Percentiles rank a stretch among this genome's conserved stretches.
Evolutionary conservation across 2,797 vertebrate species (phyloP).

Genomic region (Novumbra hubbsi): DNA sequence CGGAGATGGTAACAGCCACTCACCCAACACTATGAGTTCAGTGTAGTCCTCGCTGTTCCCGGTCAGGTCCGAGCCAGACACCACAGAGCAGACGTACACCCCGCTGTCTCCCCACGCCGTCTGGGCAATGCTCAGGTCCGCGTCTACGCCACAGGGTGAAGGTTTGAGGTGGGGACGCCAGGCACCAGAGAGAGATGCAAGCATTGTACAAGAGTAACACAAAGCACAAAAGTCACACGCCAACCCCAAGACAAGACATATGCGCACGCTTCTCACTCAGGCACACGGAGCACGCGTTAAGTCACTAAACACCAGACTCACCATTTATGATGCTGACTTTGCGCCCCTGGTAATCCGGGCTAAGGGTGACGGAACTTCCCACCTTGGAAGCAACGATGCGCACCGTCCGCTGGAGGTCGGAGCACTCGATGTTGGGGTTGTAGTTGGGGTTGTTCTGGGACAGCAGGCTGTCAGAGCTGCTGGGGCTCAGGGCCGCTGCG

Average conservation of each 20-base stretch:
- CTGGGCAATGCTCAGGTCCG: constrained; percentile 82
- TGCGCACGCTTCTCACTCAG: too few species aligned
- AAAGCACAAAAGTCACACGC: neutral
- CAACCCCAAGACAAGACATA: neutral
- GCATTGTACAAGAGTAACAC: neutral
- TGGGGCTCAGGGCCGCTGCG: constrained; percentile 81
- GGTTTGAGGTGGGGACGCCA: neutral
- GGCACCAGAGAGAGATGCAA: neutral
- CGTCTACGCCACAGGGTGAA: constrained; percentile 62
- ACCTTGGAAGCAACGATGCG: constrained; percentile 84
- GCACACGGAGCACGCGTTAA: neutral
- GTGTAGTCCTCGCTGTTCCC: constrained; percentile 84
- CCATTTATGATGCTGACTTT: constrained; percentile 79
- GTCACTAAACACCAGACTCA: constrained; percentile 45
- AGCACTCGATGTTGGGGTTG: constrained; percentile 86
- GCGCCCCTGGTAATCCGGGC: constrained; percentile 78
- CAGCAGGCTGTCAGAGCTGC: constrained; percentile 72
- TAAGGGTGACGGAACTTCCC: constrained; percentile 71
- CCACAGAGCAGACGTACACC: constrained; percentile 82
- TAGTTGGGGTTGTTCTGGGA: constrained; percentile 82
- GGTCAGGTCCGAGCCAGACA: constrained; percentile 76
- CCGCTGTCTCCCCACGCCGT: constrained; percentile 90
- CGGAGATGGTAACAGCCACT: constrained; percentile 40
- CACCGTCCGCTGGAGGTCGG: constrained; percentile 78
- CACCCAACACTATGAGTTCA: constrained; percentile 87